Base-by-base conservation (phyloP, 2,888 invertebrate species). In the Pseudeuparius sepicola region DNA sequence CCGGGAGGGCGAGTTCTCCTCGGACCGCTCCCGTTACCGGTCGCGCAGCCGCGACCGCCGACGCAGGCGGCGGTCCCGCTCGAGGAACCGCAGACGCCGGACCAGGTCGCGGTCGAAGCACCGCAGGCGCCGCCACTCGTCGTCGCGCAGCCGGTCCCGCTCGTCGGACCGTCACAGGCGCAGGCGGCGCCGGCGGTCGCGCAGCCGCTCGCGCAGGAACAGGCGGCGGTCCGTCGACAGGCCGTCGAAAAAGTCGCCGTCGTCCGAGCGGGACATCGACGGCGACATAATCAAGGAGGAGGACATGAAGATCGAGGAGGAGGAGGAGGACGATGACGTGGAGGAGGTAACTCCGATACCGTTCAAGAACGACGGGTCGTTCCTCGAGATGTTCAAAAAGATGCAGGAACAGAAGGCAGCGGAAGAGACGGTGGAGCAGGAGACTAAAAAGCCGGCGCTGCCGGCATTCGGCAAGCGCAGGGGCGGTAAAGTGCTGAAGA, bases 361-460 rank as follows among this genome's bases (percentile, higher is more conserved):
- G 1, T 85, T 85, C 52, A 85, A 83, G 55, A 90, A 90, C 59
- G 90, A 90, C 56, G 90, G 90, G 3, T 85, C 86, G 43, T 90
- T 90, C 55, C 66, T 90, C 53, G 89, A 89, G 59, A 81, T 88
- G 73, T 90, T 90, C 52, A 89, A 89, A 61, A 86, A 83, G 58
- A 80, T 89, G 83, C 69, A 71, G 44, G 66, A 68, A 46, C 67
- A 66, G 50, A 54, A 58, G 36, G 52, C 50, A 37, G 51, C 51
- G 39, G 46, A 50, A 29, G 43, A 44, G 10, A 36, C 39, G 4
- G n/a, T 39, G 4, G 52, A 55, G 31, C 54, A 56, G 3, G 44
- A 45, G 23, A 58, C 61, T 29, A 60, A 62, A 24, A 66, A 66
- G 47, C 62, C 65, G 10, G 63, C 65, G 1, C 54, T 65, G 14